Evolutionary conservation across 2,113 vertebrate genomes (phyloP).

Genomic region (Phylloscopus whistleri): DNA sequence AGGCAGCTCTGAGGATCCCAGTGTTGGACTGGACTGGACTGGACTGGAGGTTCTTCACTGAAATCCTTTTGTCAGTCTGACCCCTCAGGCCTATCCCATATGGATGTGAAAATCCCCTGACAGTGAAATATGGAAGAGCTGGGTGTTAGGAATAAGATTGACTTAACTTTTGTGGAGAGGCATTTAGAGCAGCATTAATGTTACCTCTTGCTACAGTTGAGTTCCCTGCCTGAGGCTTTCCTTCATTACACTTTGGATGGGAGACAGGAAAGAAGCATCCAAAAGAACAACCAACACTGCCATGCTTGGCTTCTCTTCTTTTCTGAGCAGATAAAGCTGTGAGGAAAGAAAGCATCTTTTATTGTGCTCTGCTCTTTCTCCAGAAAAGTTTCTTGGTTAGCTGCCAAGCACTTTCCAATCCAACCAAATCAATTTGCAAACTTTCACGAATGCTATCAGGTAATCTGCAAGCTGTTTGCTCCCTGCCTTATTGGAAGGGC

Average conservation of each 20-base stretch:
- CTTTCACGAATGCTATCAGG: conserved; percentile 64
- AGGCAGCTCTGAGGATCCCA: neutral
- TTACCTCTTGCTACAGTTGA: neutral
- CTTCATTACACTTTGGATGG: conserved; percentile 19
- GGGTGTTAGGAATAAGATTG: neutral
- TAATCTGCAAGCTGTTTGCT: conserved; percentile 72
- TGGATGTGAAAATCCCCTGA: neutral
- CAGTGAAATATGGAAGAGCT: neutral
- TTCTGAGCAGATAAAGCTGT: conserved; percentile 17
- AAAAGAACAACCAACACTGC: neutral
- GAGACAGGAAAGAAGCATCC: neutral
- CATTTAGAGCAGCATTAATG: neutral
- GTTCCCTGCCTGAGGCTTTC: conserved; percentile 30
- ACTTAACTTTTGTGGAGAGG: neutral
- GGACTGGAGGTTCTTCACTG: neutral
- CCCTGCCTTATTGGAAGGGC: conserved; percentile 31
- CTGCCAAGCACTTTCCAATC: conserved; percentile 51
- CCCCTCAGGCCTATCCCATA: neutral
- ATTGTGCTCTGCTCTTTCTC: neutral
- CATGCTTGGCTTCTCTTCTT: neutral
- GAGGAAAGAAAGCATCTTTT: neutral
- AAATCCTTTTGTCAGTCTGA: neutral
- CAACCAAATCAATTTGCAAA: conserved; percentile 73
- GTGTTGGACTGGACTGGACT: neutral
- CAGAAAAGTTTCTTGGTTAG: neutral